Evolutionary conservation across 1,140 invertebrate species (phyloP), one percentile per base, ranked within the genome.

Genomic region (Calephelis virginiensis): DNA sequence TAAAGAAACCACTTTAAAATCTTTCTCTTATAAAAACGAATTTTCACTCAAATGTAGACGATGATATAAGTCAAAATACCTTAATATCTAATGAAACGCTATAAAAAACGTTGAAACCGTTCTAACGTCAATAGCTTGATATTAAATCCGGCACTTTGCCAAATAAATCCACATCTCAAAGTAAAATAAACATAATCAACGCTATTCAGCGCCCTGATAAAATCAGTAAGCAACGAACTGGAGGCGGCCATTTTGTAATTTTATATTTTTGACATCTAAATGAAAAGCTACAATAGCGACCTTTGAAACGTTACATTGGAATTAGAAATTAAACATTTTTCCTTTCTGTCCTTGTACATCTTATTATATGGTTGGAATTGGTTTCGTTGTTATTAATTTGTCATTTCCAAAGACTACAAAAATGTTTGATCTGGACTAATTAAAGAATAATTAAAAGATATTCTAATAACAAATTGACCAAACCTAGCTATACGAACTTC

Each of bases 171-270:
- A 56, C 50, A 56, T 56, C 50, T 56, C 50, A 56, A 56, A 56
- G 50, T 56, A 56, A 56, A 56, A 56, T 56, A 56, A 56, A 56
- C 50, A 56, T 56, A 56, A 56, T 56, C 50, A 56, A 56, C 50
- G 50, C 50, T 56, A 56, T 56, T 56, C 50, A 56, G 50, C 17
- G 50, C 17, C 28, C 8, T 56, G 50, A 56, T 56, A 56, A 56
- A 28, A 56, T 56, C 50, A 56, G 50, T 56, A 56, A 56, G 50
- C 50, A 56, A 56, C 17, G 50, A 56, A 56, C 14, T 56, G 50
- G 56, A 37, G 28, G 17, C 56, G 37, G 56, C 56, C 56, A 37
- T 59, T 59, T 59, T 59, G 28, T 37, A 59, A 59, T 59, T 59
- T 59, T 59, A 59, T 59, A 59, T 59, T 59, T 59, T 59, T 37